Conservation (phyloP, 2,888 invertebrate species). For the Polydrusus cervinus region DNA sequence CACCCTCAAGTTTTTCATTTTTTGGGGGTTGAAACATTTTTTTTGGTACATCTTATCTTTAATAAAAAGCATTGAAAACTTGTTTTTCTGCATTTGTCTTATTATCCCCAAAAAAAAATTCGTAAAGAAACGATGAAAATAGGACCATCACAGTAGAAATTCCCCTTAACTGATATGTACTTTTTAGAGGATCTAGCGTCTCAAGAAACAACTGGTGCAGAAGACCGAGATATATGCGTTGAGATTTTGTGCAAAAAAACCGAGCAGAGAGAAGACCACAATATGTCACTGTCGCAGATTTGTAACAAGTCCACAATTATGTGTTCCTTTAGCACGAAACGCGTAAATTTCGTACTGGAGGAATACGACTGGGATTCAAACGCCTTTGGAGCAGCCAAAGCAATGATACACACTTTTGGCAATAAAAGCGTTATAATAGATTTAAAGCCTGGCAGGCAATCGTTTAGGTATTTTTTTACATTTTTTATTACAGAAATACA, state of each 20-base stretch:
- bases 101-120: too few species aligned
- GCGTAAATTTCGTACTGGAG: conserved; percentile 57
- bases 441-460: conserved; percentile 59
- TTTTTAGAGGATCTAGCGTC: not conserved
- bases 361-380: conserved; percentile 63
- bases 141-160: not conserved
- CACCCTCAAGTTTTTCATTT: too few species aligned
- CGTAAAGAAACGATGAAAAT: too few species aligned
- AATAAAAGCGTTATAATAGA: conserved; percentile 61
- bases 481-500: too few species aligned
- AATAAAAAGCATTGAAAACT: too few species aligned
- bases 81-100: too few species aligned
- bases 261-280: not conserved
- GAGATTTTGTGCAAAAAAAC: conserved; percentile 44
- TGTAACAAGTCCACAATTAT: not conserved
- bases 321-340: not conserved
- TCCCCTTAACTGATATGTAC: too few species aligned
- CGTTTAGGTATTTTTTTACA: conserved; percentile 53
- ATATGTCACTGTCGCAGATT: not conserved
- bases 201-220: not conserved
- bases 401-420: conserved; percentile 62
- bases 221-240: conserved; percentile 36
- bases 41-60: too few species aligned
- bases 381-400: conserved; percentile 56
- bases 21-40: too few species aligned